phyloP scores from a whole-genome alignment of 2,888 invertebrate genomes.

The Callinectes sapidus region DNA sequence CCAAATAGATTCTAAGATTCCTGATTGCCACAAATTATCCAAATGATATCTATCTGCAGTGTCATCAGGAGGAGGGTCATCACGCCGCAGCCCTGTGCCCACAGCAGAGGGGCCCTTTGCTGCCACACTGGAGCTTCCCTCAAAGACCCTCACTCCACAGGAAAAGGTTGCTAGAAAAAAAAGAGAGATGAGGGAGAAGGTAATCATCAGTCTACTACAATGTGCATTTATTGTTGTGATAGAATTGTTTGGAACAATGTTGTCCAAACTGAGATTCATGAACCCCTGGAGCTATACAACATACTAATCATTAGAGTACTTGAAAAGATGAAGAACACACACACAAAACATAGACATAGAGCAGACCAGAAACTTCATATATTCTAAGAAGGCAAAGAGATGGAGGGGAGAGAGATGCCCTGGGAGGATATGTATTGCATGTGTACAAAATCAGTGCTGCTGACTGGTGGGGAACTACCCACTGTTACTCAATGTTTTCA shows the following conservation, averaged over 20 bases:
- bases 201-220: background rate
- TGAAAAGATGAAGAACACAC: too few relatives aligned
- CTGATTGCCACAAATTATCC: background rate
- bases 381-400: too few relatives aligned
- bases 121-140: slow-evolving; percentile 56
- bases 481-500: too few relatives aligned
- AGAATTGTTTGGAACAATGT: background rate
- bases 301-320: too few relatives aligned
- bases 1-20: background rate
- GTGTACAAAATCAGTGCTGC: too few relatives aligned
- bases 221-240: background rate
- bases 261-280: too few relatives aligned
- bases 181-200: slow-evolving; percentile 67
- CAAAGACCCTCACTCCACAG: slow-evolving; percentile 59
- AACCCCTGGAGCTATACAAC: too few relatives aligned
- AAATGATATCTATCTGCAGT: slow-evolving; percentile 24
- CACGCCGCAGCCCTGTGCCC: slow-evolving; percentile 54
- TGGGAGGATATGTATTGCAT: too few relatives aligned
- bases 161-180: slow-evolving; percentile 61
- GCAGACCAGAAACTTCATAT: too few relatives aligned
- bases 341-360: too few relatives aligned
- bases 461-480: too few relatives aligned
- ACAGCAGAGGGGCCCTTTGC: slow-evolving; percentile 41
- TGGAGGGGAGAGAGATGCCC: too few relatives aligned
- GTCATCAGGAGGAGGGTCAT: slow-evolving; percentile 62